Evolutionary conservation across 2,113 vertebrate genomes (phyloP).

Genomic region (Lampris incognitus): DNA sequence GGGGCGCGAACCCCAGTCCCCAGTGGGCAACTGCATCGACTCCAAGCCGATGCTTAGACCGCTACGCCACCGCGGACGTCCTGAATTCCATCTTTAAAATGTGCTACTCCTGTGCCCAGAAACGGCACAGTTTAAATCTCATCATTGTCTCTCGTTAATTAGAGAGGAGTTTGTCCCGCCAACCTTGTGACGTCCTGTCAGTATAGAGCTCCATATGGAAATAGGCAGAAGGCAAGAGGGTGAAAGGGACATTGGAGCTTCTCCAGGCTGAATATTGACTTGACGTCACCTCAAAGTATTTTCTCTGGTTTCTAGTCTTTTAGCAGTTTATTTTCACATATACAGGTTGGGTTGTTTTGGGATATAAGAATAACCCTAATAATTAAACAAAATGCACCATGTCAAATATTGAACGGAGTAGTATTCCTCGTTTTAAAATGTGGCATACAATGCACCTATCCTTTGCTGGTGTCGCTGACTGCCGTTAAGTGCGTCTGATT

Average conservation of each 20-base stretch:
- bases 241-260: conserved; percentile 27
- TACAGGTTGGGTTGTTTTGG: background rate
- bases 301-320: background rate
- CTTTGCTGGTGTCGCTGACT: conserved; percentile 14
- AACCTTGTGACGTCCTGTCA: conserved; percentile 7
- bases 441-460: conserved; percentile 22
- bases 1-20: too few relatives aligned
- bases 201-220: conserved; percentile 26
- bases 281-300: conserved; percentile 9
- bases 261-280: background rate
- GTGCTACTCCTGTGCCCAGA: background rate
- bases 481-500: conserved; percentile 34
- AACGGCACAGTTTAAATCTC: conserved; percentile 15
- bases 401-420: background rate
- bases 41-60: too few relatives aligned
- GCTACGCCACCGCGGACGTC: too few relatives aligned
- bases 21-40: too few relatives aligned
- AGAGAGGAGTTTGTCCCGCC: conserved; percentile 2
- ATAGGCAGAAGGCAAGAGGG: conserved; percentile 8
- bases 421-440: background rate
- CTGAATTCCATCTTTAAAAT: background rate
- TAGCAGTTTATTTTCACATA: background rate
- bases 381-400: background rate
- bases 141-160: conserved; percentile 3
- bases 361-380: background rate